Conservation (phyloP, 2,888 invertebrate genomes). For the Capitulum mitella region DNA sequence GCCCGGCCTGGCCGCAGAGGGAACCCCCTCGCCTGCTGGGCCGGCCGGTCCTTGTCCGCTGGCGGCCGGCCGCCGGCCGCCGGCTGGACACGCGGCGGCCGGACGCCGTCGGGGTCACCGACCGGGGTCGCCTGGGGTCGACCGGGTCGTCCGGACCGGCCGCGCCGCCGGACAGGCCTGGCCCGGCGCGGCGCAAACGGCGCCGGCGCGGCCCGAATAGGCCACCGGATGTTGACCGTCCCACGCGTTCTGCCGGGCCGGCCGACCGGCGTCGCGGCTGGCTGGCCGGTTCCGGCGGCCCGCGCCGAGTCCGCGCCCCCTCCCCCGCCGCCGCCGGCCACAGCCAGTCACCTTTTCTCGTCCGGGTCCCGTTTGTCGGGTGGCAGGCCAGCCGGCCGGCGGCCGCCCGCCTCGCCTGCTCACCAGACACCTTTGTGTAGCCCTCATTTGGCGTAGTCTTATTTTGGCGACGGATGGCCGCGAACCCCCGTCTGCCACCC, state of each 20-base stretch:
- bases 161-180: too few relatives aligned
- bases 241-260: background rate
- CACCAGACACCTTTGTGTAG: conserved; percentile 23
- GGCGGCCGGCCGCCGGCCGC: too few relatives aligned
- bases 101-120: too few relatives aligned
- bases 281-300: background rate
- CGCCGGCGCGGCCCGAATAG: too few relatives aligned
- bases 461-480: conserved; percentile 22
- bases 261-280: background rate
- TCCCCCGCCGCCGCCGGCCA: background rate
- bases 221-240: background rate
- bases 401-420: conserved; percentile 5
- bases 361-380: background rate
- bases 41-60: too few relatives aligned
- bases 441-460: conserved; percentile 4
- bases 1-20: too few relatives aligned
- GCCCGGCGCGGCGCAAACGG: too few relatives aligned
- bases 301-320: background rate
- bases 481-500: conserved; percentile 21
- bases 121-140: too few relatives aligned
- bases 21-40: too few relatives aligned
- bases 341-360: background rate
- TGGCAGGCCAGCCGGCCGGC: background rate
- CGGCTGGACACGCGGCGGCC: too few relatives aligned
- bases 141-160: too few relatives aligned